A percentile compares a stretch with the other conserved stretches of the same genome.
These are phyloP conservation scores for Pseudococcus viburni DNA, from an alignment of 2,888 invertebrate genomes.

Conservation along the genomic window DNA sequence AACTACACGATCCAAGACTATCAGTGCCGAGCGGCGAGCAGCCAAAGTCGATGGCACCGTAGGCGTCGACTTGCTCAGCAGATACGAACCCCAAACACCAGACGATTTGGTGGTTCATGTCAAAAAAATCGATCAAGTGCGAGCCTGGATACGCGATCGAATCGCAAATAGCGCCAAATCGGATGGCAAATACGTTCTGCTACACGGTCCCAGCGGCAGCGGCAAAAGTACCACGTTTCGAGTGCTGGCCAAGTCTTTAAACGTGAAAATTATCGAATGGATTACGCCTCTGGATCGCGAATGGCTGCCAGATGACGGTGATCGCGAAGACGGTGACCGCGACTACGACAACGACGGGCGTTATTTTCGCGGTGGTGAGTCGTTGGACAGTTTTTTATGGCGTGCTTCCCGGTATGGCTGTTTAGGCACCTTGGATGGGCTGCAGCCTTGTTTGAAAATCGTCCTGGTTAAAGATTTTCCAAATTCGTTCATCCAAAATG, in stretches of 20 bases:
- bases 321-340: constrained; percentile 29
- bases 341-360: constrained; percentile 33
- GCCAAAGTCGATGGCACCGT: not conserved
- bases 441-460: constrained; percentile 58
- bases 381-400: constrained; percentile 83
- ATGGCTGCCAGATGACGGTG: constrained; percentile 69
- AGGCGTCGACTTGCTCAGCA: constrained; percentile 74
- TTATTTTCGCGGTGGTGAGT: constrained; percentile 47
- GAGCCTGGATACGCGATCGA: constrained; percentile 76
- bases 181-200: constrained; percentile 73
- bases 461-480: constrained; percentile 68
- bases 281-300: constrained; percentile 83
- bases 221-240: constrained; percentile 85
- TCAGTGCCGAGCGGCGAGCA: not conserved
- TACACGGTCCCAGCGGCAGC: constrained; percentile 88
- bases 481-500: constrained; percentile 67
- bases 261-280: constrained; percentile 83
- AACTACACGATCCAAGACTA: not conserved
- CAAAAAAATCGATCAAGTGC: constrained; percentile 83
- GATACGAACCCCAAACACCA: constrained; percentile 75
- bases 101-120: constrained; percentile 81
- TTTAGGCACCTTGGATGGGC: not conserved
- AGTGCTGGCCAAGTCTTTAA: constrained; percentile 78
- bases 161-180: constrained; percentile 71
- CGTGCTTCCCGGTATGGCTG: constrained; percentile 81